A percentile compares a stretch with the other conserved stretches of the same genome.
These are phyloP conservation scores for Capricornis sumatraensis DNA, from an alignment of 2,113 vertebrate genomes.

Conservation along the genomic window DNA sequence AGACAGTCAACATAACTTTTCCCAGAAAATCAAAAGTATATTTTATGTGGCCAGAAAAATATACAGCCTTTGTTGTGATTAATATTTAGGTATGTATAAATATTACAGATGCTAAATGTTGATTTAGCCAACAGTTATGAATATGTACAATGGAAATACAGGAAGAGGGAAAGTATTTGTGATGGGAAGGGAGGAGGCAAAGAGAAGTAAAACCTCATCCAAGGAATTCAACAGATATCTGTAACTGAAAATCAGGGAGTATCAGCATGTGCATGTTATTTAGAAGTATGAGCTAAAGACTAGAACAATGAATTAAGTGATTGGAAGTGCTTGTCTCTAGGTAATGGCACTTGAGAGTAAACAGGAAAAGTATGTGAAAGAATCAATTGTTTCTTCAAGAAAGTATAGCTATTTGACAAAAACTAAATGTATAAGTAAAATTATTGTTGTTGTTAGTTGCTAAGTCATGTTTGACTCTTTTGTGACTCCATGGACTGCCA, in stretches of 20 bases:
- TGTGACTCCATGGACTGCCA: not conserved
- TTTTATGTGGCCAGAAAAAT: not conserved
- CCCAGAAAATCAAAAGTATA: not conserved
- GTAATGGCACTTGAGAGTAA: not conserved
- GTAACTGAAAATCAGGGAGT: not conserved
- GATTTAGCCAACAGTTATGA: not conserved
- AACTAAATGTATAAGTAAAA: not conserved
- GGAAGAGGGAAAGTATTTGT: not conserved
- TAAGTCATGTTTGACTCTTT: not conserved
- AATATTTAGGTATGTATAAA: not conserved
- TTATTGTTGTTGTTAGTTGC: not conserved
- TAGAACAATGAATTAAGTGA: not conserved
- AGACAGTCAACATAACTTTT: not conserved
- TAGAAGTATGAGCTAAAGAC: not conserved
- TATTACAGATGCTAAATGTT: not conserved
- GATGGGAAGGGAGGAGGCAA: not conserved
- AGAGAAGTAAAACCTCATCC: not conserved
- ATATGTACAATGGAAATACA: not conserved
- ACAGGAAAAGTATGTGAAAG: not conserved
- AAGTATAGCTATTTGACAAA: not conserved
- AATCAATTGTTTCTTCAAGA: not conserved
- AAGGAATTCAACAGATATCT: not conserved
- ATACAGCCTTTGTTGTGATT: not conserved
- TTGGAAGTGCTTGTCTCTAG: not conserved
- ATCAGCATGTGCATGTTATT: not conserved